These are phyloP conservation scores for Leptopilina myrica DNA, from an alignment of 2,888 invertebrate genomes.

Conservation along the genomic window DNA sequence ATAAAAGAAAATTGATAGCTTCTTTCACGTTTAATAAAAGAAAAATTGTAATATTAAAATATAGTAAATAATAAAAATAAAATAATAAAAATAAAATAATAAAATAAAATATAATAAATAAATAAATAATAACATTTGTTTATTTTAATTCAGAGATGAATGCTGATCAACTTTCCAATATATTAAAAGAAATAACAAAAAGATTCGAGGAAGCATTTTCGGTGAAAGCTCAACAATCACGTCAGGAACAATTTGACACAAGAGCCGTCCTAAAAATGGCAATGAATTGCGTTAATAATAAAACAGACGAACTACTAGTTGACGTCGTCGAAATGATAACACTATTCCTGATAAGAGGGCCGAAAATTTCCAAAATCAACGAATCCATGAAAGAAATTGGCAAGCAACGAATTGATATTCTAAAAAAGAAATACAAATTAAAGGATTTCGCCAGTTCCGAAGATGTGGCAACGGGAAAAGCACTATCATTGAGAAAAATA, in stretches of 20 bases:
- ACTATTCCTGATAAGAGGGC: not conserved
- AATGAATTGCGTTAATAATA: not conserved
- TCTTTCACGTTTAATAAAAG: too few species aligned
- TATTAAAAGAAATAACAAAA: constrained; percentile 43
- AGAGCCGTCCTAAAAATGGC: not conserved
- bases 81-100: too few species aligned
- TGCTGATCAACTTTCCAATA: not conserved
- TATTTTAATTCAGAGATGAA: constrained; percentile 10
- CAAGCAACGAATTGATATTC: not conserved
- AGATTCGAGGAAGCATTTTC: constrained; percentile 44
- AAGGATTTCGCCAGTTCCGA: constrained; percentile 25
- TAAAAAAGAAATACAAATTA: constrained; percentile 15
- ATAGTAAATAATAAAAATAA: too few species aligned
- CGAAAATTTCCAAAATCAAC: constrained; percentile 16
- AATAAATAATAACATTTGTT: too few species aligned
- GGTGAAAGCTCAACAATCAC: not conserved
- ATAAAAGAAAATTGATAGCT: too few species aligned
- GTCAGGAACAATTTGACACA: not conserved
- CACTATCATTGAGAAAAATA: constrained; percentile 1
- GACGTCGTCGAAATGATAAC: constrained; percentile 4
- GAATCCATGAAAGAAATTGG: not conserved
- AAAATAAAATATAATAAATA: too few species aligned
- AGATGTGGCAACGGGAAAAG: not conserved
- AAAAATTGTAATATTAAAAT: too few species aligned
- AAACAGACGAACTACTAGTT: not conserved